phyloP scores from a whole-genome alignment of 2,888 invertebrate genomes.

The Pyrocoelia pectoralis region DNA sequence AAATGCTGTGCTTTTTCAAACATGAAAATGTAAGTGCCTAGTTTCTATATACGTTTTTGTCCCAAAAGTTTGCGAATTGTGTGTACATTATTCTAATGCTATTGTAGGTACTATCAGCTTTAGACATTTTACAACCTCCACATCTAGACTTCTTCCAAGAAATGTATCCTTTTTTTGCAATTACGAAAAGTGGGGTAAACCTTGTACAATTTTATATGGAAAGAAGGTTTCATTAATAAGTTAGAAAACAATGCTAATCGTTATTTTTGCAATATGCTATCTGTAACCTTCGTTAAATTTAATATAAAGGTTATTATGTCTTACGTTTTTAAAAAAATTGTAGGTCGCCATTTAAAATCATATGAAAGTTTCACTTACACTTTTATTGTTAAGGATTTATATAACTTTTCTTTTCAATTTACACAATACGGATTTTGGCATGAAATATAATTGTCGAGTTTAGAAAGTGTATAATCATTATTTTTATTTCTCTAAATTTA shows the following conservation, averaged over 20 bases:
- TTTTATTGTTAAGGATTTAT: no score
- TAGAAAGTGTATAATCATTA: no score
- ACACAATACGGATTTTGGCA: no score
- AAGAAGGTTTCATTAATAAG: not conserved
- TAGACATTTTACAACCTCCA: slow-evolving; percentile 98
- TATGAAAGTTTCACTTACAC: not conserved
- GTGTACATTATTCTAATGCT: not conserved
- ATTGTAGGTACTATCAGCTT: slow-evolving; percentile 93
- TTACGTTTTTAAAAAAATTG: not conserved
- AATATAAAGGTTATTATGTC: not conserved
- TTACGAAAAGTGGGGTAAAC: not conserved
- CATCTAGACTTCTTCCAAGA: slow-evolving; percentile 99
- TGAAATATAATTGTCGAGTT: no score
- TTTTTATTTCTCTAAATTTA: no score
- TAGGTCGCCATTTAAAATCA: not conserved
- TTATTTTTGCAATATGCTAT: not conserved
- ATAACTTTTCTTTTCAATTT: no score
- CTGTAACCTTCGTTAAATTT: not conserved
- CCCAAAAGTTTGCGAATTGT: not conserved
- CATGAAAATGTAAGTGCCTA: slow-evolving; percentile 99
- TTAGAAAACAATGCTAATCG: not conserved
- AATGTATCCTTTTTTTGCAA: slow-evolving; percentile 89
- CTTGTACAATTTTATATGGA: not conserved
- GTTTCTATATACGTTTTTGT: no score
- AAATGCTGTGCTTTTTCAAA: slow-evolving; percentile 99